Conservation (phyloP, 2,888 invertebrate species). For the Cynaeus angustus region DNA sequence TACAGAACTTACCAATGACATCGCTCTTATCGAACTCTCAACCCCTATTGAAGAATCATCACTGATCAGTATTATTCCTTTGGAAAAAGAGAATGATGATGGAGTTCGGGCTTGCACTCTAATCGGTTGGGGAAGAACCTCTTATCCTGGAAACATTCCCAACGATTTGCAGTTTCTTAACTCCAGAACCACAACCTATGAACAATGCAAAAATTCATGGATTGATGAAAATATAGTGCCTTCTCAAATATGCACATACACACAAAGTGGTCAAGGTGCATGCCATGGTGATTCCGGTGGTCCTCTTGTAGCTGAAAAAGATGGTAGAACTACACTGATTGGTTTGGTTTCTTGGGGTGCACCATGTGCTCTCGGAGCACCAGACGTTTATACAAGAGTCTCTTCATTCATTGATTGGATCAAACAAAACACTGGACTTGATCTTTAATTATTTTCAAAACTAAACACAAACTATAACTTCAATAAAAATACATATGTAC, state of each 20-base stretch:
- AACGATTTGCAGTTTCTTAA: conserved; percentile 75
- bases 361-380: conserved; percentile 74
- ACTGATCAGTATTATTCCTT: conserved; percentile 68
- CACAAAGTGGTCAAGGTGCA: conserved; percentile 76
- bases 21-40: conserved; percentile 70
- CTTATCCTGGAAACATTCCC: conserved; percentile 74
- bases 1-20: conserved; percentile 67
- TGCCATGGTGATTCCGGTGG: conserved; percentile 75
- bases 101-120: conserved; percentile 66
- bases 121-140: conserved; percentile 66
- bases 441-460: neutral
- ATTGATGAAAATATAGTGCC: neutral
- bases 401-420: conserved; percentile 21
- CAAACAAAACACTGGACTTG: neutral
- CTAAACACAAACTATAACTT: too few species aligned
- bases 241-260: conserved; percentile 75
- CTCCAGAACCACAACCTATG: conserved; percentile 67
- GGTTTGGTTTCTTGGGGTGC: conserved; percentile 75
- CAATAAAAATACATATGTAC: too few species aligned
- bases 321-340: conserved; percentile 56
- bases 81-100: conserved; percentile 66
- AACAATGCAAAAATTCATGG: conserved; percentile 11
- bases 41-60: conserved; percentile 63
- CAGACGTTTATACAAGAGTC: conserved; percentile 74
- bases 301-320: conserved; percentile 69